Evolutionary conservation across 2,113 vertebrate species (phyloP).

Genomic region (Phoxinus phoxinus): DNA sequence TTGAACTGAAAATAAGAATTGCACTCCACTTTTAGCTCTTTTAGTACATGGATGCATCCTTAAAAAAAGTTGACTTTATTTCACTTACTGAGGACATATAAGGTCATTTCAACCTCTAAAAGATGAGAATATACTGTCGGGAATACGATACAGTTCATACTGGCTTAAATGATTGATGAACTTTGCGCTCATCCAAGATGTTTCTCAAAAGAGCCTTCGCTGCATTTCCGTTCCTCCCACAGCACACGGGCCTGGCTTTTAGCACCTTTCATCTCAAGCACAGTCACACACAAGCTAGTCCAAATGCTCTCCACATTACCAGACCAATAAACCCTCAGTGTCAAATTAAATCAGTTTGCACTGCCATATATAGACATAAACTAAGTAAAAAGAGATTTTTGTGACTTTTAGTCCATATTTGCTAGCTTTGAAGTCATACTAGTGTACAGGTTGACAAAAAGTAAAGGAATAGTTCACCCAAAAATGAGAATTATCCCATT

Average conservation of each 20-base stretch:
- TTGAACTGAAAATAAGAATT: not conserved
- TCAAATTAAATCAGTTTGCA: not conserved
- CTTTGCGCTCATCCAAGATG: slow-evolving; percentile 19
- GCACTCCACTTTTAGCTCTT: not conserved
- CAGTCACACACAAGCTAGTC: slow-evolving; percentile 19
- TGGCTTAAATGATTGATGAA: slow-evolving; percentile 49
- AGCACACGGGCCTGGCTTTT: slow-evolving; percentile 3
- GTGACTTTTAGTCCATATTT: not conserved
- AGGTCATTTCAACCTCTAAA: slow-evolving; percentile 31
- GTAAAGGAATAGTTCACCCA: too few relatives aligned
- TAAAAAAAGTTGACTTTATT: slow-evolving; percentile 12
- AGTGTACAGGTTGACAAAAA: not conserved
- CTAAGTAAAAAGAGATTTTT: not conserved
- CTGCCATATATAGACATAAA: not conserved
- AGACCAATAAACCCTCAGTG: not conserved
- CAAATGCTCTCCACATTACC: slow-evolving; percentile 10
- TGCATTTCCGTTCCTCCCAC: slow-evolving; percentile 35
- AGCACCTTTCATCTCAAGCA: slow-evolving; percentile 25
- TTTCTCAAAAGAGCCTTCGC: slow-evolving; percentile 32
- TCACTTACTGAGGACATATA: slow-evolving; percentile 16
- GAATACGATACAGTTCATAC: not conserved
- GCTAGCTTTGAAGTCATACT: not conserved
- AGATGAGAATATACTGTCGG: slow-evolving; percentile 36
- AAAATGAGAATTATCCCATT: too few relatives aligned
- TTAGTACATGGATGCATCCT: slow-evolving; percentile 1